These are phyloP conservation scores for Dastarcus helophoroides DNA, from an alignment of 2,888 invertebrate species.

Conservation along the genomic window DNA sequence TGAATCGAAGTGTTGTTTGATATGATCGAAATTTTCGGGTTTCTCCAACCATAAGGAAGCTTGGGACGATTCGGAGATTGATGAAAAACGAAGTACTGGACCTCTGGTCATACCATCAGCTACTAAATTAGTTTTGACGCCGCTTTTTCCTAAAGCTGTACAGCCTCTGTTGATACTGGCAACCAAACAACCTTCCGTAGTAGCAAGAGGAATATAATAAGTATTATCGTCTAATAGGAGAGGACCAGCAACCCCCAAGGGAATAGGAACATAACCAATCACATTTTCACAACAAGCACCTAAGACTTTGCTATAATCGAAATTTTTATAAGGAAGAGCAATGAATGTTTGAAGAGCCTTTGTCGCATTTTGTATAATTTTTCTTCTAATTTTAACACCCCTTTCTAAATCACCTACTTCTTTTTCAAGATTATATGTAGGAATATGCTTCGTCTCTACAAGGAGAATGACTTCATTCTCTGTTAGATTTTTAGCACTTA, in stretches of 20 bases:
- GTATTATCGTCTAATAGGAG: slow-evolving; percentile 67
- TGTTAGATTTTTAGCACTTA: slow-evolving; percentile 53
- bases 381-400: slow-evolving; percentile 71
- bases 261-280: slow-evolving; percentile 88
- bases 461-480: slow-evolving; percentile 75
- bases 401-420: slow-evolving; percentile 67
- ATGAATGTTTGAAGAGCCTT: slow-evolving; percentile 43
- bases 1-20: slow-evolving; percentile 78
- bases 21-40: slow-evolving; percentile 57
- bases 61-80: slow-evolving; percentile 58
- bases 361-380: slow-evolving; percentile 46
- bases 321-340: slow-evolving; percentile 68
- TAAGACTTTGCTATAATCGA: slow-evolving; percentile 71
- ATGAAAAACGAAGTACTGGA: slow-evolving; percentile 79
- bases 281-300: slow-evolving; percentile 97
- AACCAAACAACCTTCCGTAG: slow-evolving; percentile 94
- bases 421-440: slow-evolving; percentile 75
- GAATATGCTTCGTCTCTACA: slow-evolving; percentile 69
- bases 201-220: slow-evolving; percentile 91
- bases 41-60: slow-evolving; percentile 73
- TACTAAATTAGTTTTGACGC: slow-evolving; percentile 72
- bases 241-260: slow-evolving; percentile 93
- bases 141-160: slow-evolving; percentile 67
- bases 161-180: slow-evolving; percentile 93
- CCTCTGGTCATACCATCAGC: slow-evolving; percentile 95